These are phyloP conservation scores for Ligdia adustata DNA, from an alignment of 2,888 invertebrate genomes.

Conservation along the genomic window DNA sequence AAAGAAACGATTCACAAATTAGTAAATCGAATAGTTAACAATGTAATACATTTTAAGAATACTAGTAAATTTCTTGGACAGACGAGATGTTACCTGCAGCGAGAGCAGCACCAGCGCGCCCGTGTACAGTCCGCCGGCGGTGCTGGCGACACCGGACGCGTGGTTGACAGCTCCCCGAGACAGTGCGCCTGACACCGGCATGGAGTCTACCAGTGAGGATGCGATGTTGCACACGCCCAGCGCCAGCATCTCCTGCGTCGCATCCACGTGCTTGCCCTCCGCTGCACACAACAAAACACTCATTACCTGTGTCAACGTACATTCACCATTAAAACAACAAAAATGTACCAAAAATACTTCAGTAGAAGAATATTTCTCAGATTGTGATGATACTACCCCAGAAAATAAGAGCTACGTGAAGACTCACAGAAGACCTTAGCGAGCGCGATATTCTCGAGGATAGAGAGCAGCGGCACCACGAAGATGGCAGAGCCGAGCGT, in stretches of 20 bases:
- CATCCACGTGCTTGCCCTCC: constrained; percentile 91
- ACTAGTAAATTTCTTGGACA: too few relatives aligned
- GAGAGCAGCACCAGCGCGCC: constrained; percentile 82
- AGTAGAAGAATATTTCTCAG: too few relatives aligned
- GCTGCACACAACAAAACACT: constrained; percentile 69
- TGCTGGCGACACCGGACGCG: constrained; percentile 95
- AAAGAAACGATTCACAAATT: too few relatives aligned
- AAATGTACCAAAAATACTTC: too few relatives aligned
- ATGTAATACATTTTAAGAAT: too few relatives aligned
- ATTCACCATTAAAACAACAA: too few relatives aligned
- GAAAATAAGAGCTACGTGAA: too few relatives aligned
- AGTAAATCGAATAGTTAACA: too few relatives aligned
- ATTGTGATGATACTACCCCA: too few relatives aligned
- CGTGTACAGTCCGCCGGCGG: constrained; percentile 94
- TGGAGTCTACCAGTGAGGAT: constrained; percentile 94
- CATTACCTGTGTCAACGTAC: too few relatives aligned
- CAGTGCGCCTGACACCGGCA: constrained; percentile 96
- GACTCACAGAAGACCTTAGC: constrained; percentile 93
- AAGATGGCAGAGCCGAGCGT: constrained; percentile 93
- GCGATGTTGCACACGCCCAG: constrained; percentile 93
- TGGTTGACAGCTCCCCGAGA: constrained; percentile 97
- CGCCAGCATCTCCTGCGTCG: constrained; percentile 95
- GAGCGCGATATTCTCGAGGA: constrained; percentile 96
- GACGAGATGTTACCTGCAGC: constrained; percentile 77
- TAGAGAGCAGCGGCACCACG: constrained; percentile 94